Conservation (phyloP, 1,140 invertebrate species). For the Heliconius nattereri region DNA sequence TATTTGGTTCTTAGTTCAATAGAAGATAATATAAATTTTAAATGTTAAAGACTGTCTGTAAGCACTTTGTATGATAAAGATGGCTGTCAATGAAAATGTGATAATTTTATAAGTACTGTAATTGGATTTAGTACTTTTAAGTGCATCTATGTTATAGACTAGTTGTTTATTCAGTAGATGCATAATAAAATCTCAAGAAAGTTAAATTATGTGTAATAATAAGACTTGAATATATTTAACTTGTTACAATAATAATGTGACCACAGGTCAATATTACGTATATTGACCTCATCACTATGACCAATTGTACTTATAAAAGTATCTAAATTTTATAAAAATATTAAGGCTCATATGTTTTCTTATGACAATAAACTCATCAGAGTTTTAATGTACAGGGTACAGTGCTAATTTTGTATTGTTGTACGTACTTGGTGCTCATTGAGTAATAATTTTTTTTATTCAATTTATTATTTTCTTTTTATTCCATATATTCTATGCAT, state of each 20-base stretch:
- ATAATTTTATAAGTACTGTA: conserved; percentile 1
- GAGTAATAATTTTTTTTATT: not conserved
- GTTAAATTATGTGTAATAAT: not conserved
- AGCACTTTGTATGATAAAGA: not conserved
- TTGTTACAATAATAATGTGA: not conserved
- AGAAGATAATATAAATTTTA: not conserved
- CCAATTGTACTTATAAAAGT: not conserved
- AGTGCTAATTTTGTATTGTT: not conserved
- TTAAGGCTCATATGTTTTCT: not conserved
- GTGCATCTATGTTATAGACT: not conserved
- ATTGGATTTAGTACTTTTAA: not conserved
- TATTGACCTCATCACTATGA: not conserved
- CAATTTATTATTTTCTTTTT: not conserved
- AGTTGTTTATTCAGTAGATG: not conserved
- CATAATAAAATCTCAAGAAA: not conserved
- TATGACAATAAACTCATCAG: not conserved
- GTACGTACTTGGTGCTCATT: not conserved
- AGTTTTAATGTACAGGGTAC: not conserved
- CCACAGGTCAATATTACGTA: not conserved
- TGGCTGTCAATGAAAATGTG: not conserved
- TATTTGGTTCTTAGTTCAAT: not conserved
- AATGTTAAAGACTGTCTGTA: not conserved
- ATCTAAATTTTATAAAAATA: not conserved
- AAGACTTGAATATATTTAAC: not conserved
- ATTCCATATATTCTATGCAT: not conserved